A percentile compares a stretch with the other conserved stretches of the same genome.
These are phyloP conservation scores for Cryptocheilus praepositus DNA, from an alignment of 2,888 invertebrate genomes.

Conservation along the genomic window DNA sequence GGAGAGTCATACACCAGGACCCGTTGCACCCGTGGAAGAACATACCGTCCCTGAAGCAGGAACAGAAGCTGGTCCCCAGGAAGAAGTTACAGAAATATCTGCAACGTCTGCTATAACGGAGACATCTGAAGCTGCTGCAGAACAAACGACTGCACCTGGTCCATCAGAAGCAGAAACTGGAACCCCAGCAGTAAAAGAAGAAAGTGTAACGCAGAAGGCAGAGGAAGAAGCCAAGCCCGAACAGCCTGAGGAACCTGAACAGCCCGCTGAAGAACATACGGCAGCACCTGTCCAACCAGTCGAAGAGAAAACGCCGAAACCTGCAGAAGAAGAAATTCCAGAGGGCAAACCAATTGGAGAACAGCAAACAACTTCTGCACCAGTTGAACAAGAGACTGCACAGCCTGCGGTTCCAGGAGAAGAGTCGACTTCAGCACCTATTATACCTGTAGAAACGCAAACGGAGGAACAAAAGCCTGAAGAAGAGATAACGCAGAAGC, in stretches of 20 bases:
- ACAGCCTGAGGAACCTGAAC: constrained; percentile 36
- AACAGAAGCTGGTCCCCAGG: constrained; percentile 22
- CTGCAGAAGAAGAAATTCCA: constrained; percentile 34
- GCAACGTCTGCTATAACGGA: constrained; percentile 26
- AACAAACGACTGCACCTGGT: not conserved
- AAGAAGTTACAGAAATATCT: constrained; percentile 24
- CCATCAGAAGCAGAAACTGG: constrained; percentile 16
- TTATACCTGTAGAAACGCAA: constrained; percentile 8
- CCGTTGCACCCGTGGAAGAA: constrained; percentile 23
- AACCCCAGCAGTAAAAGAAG: constrained; percentile 20
- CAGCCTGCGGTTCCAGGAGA: constrained; percentile 36
- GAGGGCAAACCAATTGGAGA: constrained; percentile 27
- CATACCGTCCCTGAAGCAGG: constrained; percentile 24
- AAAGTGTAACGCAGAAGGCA: constrained; percentile 21
- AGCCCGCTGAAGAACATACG: constrained; percentile 27
- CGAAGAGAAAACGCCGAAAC: constrained; percentile 23
- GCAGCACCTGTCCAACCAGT: constrained; percentile 11
- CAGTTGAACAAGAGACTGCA: constrained; percentile 36
- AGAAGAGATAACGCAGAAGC: constrained; percentile 25
- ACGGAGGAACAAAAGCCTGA: constrained; percentile 30
- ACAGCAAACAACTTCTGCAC: constrained; percentile 36
- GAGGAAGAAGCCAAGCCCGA: constrained; percentile 24
- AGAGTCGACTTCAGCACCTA: constrained; percentile 36
- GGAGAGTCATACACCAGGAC: constrained; percentile 24
- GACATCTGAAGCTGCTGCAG: constrained; percentile 16